Base-by-base conservation (phyloP, 2,888 invertebrate species). In the Lycaena phlaeas region DNA sequence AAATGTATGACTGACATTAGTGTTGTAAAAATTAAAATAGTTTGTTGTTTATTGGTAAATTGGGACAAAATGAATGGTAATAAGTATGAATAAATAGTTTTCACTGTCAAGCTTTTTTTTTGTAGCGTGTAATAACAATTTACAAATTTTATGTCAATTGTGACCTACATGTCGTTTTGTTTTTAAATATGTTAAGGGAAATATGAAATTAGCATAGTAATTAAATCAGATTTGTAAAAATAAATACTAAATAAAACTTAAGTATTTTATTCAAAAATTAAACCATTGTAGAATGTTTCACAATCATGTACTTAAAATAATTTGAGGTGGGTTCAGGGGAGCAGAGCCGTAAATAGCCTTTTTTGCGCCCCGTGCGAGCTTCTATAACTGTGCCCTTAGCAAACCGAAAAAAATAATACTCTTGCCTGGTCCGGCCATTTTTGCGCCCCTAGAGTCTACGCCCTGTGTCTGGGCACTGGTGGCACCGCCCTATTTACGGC, bases 41-140 rank as follows among this genome's bases (percentile, higher is more conserved):
- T 42, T 42, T 45, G 51, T 59, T 62, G 61, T 61, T 64, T 59
- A 59, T 62, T 61, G 53, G 60, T 61, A 53, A 59, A 51, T 52
- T n/a, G 55, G 53, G 56, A 53, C 57, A 50, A 50, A 55, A 56
- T 34, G 9, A 29, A 15, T 10, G 14, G 30, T 15, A 30, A 30
- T 9, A 15, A 14, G 14, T 30, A 15, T 15, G 30, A 4, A 30
- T 30, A 15, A n/a, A n/a, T n/a, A n/a, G n/a, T n/a, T n/a, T n/a
- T n/a, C n/a, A n/a, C 12, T 22, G 5, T 30, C 22, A 12, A 18
- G 22, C 11, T 11, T 5, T 22, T 31, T 38, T 31, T 28, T 43
- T 39, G 39, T 42, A 27, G 37, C 18, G 30, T 38, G 29, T 9
- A 7, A 17, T 5, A 18, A 11, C 18, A 11, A 17, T 17, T 18